A percentile compares a stretch with the other conserved stretches of the same genome.
Evolutionary conservation across 2,797 vertebrate species (phyloP).

Genomic region (Betta splendens): DNA sequence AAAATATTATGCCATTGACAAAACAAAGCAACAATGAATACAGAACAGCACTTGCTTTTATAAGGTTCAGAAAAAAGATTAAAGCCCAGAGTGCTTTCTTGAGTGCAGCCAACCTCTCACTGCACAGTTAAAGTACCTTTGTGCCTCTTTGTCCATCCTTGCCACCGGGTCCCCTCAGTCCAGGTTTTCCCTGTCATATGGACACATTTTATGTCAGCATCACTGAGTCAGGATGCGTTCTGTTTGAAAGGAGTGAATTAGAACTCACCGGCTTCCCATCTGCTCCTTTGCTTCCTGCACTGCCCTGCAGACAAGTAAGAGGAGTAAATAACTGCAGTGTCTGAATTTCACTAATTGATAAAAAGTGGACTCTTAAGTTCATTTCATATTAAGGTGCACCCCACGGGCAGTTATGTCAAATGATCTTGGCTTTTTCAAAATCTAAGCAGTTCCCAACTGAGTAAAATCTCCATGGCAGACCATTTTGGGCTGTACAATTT

Average conservation of each 20-base stretch:
- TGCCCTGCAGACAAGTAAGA: conserved; percentile 70
- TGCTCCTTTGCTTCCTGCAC: conserved; percentile 69
- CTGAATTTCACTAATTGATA: conserved; percentile 49
- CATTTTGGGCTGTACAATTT: conserved; percentile 59
- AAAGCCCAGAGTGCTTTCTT: background rate
- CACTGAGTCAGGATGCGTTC: conserved; percentile 6
- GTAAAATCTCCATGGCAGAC: conserved; percentile 49
- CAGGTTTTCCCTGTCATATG: conserved; percentile 75
- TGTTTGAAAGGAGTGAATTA: conserved; percentile 10
- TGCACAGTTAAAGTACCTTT: conserved; percentile 60
- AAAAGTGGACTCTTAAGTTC: conserved; percentile 56
- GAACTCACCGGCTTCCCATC: conserved; percentile 80
- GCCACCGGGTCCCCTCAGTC: conserved; percentile 70
- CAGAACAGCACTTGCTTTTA: background rate
- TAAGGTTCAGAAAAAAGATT: background rate
- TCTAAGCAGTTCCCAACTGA: conserved; percentile 52
- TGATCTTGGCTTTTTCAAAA: conserved; percentile 46
- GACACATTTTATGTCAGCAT: conserved; percentile 25
- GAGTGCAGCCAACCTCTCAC: background rate
- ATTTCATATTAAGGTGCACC: conserved; percentile 47
- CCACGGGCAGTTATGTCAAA: conserved; percentile 44
- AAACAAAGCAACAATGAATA: background rate
- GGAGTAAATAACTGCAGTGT: conserved; percentile 16
- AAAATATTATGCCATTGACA: no score
- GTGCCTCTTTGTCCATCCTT: conserved; percentile 77